Base-by-base conservation (phyloP, 2,797 vertebrate species). In the Myioborus miniatus region DNA sequence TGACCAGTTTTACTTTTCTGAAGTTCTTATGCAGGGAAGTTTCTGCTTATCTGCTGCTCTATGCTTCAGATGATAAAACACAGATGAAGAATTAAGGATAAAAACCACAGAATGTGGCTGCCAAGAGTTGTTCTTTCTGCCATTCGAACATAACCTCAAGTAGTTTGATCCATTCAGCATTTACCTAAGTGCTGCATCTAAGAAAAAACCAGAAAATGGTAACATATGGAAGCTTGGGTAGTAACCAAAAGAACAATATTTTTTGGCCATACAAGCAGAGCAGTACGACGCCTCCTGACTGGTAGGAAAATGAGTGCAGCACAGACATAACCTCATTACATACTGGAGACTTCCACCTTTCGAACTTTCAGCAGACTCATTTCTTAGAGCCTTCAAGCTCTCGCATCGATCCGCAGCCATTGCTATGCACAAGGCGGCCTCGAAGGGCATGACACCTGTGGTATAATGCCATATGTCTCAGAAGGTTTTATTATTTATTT, bases 31-130 rank as follows among this genome's bases (percentile, higher is more conserved):
- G 79, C 88, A 91, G 94, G 79, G 72, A 97, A 94, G 89, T 97
- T 96, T 96, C 86, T 96, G 87, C 79, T 96, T 96, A 95, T 97
- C 96, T 97, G 96, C 37, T 89, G 83, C 90, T 94, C 90, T 96
- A 96, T 97, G 97, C 89, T 95, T 97, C 91, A 93, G 95, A 91
- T 97, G 97, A 98, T 97, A 97, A 97, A 98, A 97, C 89, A 94
- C 97, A 98, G 97, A 97, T 90, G 91, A 89, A 83, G 92, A 97
- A 97, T 96, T 96, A 97, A 95, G 92, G 94, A 92, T 83, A 95
- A 97, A 97, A 96, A 97, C 95, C 96, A 92, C 12, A 89, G 89
- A 96, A 95, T 0, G 19, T 26, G 65, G 63, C 90, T 97, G 97
- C 97, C 95, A 96, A 97, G 89, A 92, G 90, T 79, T 92, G 85